Conservation (phyloP, 2,113 vertebrate genomes). For the Corythornis vintsioides region DNA sequence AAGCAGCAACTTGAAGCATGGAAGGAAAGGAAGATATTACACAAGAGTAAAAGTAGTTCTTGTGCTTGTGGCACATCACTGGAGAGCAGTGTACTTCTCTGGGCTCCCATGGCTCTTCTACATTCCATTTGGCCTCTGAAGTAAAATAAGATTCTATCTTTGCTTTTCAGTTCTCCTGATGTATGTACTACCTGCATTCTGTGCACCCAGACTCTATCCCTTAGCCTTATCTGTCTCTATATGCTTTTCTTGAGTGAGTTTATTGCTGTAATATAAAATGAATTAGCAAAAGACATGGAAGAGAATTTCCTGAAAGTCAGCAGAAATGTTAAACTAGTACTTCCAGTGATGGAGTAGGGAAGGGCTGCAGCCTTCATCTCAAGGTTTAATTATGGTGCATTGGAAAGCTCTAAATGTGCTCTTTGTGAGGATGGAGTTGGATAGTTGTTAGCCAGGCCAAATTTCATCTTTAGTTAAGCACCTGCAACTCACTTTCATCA, state of each 20-base stretch:
- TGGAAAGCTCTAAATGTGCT: not conserved
- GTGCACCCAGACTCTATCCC: not conserved
- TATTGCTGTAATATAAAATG: not conserved
- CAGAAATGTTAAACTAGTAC: not conserved
- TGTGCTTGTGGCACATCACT: fast-evolving
- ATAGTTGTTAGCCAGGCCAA: not conserved
- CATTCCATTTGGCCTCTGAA: not conserved
- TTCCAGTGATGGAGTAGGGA: not conserved
- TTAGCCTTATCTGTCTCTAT: not conserved
- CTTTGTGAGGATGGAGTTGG: not conserved
- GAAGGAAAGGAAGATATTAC: not conserved
- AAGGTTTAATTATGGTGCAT: not conserved
- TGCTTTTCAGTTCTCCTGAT: not conserved
- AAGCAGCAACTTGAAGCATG: not conserved
- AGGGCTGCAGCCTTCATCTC: not conserved
- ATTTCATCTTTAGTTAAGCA: not conserved
- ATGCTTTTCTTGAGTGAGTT: not conserved
- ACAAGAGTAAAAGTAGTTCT: not conserved
- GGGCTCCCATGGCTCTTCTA: not conserved
- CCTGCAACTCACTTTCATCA: not conserved
- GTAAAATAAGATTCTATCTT: not conserved
- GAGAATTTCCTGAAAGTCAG: not conserved
- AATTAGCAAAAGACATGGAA: not conserved
- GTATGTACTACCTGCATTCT: not conserved
- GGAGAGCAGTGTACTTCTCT: not conserved